These are phyloP conservation scores for Dyspetes luteomarginatus DNA, from an alignment of 2,888 invertebrate species.

Conservation along the genomic window DNA sequence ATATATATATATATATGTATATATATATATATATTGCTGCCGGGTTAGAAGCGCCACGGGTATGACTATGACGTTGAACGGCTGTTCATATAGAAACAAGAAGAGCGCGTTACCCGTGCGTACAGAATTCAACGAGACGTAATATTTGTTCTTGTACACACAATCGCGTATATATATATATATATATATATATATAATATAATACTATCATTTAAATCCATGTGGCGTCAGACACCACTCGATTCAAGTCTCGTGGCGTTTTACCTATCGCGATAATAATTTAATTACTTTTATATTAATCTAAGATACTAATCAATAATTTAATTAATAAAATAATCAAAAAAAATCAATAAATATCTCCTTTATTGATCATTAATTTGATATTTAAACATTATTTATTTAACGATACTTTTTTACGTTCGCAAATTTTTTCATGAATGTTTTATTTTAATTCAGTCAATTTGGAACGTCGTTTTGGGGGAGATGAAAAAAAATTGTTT, in stretches of 20 bases:
- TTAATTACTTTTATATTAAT: too few species aligned
- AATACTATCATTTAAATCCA: constrained; percentile 20
- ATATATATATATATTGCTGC: background rate
- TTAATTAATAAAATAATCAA: too few species aligned
- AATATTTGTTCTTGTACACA: constrained; percentile 38
- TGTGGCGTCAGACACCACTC: background rate
- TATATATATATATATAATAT: background rate
- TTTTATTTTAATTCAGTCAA: too few species aligned
- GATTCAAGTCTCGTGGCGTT: too few species aligned
- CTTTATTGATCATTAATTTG: too few species aligned
- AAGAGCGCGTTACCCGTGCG: background rate
- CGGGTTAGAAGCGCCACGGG: background rate
- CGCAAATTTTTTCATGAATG: too few species aligned
- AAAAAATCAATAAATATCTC: too few species aligned
- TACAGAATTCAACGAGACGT: constrained; percentile 2
- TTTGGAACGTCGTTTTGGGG: too few species aligned
- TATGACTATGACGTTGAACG: constrained; percentile 11
- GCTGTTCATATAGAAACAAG: constrained; percentile 48
- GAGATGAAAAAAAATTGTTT: background rate
- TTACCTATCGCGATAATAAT: too few species aligned
- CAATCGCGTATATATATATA: constrained; percentile 9
- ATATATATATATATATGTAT: background rate
- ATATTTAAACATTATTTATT: too few species aligned
- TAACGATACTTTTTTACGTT: too few species aligned
- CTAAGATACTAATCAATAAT: too few species aligned